Conservation (phyloP, 1,140 invertebrate species). For the Hylaeus volcanicus region DNA sequence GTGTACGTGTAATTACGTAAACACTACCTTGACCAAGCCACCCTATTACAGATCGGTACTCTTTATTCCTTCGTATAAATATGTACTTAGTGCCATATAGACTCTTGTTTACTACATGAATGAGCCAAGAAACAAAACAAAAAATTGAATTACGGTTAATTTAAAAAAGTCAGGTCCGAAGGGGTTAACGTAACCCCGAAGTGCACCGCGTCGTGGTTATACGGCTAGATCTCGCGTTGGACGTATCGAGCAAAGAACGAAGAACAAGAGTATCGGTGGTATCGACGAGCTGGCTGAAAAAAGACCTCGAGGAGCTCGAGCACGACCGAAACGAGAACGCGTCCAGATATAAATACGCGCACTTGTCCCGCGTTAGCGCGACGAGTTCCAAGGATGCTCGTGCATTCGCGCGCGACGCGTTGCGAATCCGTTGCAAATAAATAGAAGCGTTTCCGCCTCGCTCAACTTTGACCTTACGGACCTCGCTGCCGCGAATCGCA, state of each 20-base stretch:
- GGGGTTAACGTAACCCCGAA: too few relatives aligned
- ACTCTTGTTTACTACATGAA: too few relatives aligned
- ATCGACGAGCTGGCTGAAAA: neutral
- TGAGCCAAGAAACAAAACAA: too few relatives aligned
- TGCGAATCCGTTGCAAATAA: conserved; percentile 28
- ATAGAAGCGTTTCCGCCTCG: conserved; percentile 40
- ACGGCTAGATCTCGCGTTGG: too few relatives aligned
- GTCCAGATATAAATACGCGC: conserved; percentile 26
- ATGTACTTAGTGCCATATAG: too few relatives aligned
- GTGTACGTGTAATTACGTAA: too few relatives aligned
- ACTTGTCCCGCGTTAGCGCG: conserved; percentile 18
- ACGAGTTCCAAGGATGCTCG: conserved; percentile 28
- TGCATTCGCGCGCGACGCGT: conserved; percentile 3
- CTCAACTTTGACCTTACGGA: conserved; percentile 29
- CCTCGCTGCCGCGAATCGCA: neutral
- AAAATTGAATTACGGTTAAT: too few relatives aligned
- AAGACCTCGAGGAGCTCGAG: conserved; percentile 6
- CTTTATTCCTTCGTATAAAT: too few relatives aligned
- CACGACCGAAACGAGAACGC: conserved; percentile 30
- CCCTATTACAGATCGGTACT: too few relatives aligned
- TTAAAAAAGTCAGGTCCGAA: too few relatives aligned
- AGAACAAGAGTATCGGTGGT: conserved; percentile 3
- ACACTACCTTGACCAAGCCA: too few relatives aligned
- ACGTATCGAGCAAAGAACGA: neutral
- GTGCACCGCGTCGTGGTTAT: too few relatives aligned